Conservation (phyloP, 2,113 vertebrate species). For the Lasiurus borealis region DNA sequence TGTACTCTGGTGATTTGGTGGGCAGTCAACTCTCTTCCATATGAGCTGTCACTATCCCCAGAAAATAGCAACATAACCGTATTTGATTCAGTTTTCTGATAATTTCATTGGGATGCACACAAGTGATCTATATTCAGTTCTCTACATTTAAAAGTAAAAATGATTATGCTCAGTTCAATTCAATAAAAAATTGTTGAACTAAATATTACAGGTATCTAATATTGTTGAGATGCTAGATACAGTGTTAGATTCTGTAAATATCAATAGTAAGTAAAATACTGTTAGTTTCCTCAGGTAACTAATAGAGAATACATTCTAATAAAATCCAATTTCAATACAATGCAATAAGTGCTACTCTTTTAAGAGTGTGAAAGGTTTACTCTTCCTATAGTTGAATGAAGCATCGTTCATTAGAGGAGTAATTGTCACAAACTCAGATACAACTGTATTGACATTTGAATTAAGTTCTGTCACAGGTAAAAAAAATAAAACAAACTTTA, state of each 20-base stretch:
- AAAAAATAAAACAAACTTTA: not conserved
- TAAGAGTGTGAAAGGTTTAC: not conserved
- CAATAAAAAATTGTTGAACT: not conserved
- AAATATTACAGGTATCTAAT: not conserved
- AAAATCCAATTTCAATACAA: not conserved
- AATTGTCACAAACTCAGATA: slow-evolving; percentile 22
- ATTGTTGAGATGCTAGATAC: not conserved
- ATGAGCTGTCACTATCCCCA: not conserved
- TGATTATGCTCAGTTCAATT: not conserved
- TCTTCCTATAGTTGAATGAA: slow-evolving; percentile 15
- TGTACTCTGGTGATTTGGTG: not conserved
- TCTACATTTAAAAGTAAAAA: slow-evolving; percentile 2
- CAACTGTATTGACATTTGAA: not conserved
- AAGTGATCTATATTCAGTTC: not conserved
- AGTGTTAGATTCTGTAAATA: not conserved
- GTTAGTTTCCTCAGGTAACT: not conserved
- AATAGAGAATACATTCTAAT: not conserved
- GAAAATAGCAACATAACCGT: not conserved
- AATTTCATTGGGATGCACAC: not conserved
- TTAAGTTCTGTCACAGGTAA: not conserved
- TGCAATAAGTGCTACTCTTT: not conserved
- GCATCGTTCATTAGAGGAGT: not conserved
- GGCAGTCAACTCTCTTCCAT: not conserved
- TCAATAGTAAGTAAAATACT: not conserved
- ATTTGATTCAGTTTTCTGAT: not conserved